Evolutionary conservation across 2,113 vertebrate genomes (phyloP).

Genomic region (Dipodomys ordii): DNA sequence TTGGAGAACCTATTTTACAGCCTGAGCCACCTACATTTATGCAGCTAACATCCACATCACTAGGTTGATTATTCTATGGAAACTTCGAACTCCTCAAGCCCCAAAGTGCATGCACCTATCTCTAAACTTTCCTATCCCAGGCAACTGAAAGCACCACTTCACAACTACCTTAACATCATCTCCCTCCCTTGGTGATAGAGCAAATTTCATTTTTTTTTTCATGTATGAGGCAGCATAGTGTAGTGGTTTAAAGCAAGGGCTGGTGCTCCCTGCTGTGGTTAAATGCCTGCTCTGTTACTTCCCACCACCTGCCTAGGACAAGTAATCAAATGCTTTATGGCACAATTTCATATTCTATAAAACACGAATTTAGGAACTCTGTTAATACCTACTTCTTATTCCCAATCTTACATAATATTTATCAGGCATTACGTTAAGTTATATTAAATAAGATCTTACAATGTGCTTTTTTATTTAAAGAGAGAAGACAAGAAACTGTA

Average conservation of each 20-base stretch:
- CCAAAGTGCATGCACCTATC: neutral
- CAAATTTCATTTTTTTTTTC: neutral
- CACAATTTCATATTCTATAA: neutral
- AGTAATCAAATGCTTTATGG: neutral
- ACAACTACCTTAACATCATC: neutral
- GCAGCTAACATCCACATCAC: neutral
- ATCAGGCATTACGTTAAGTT: neutral
- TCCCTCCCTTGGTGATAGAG: neutral
- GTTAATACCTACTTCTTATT: neutral
- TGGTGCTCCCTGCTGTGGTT: neutral
- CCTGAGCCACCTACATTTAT: neutral
- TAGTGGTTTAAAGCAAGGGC: neutral
- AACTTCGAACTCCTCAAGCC: neutral
- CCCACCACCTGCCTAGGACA: neutral
- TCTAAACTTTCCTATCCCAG: neutral
- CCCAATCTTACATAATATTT: neutral
- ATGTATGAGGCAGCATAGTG: neutral
- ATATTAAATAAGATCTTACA: conserved; percentile 25
- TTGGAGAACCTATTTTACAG: neutral
- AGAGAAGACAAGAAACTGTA: neutral
- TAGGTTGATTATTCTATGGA: neutral
- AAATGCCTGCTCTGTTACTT: neutral
- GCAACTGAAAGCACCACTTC: neutral
- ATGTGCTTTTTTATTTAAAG: conserved; percentile 30
- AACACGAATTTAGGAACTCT: neutral